phyloP scores from a whole-genome alignment of 1,140 invertebrate genomes.

The Phymastichus coffea region DNA sequence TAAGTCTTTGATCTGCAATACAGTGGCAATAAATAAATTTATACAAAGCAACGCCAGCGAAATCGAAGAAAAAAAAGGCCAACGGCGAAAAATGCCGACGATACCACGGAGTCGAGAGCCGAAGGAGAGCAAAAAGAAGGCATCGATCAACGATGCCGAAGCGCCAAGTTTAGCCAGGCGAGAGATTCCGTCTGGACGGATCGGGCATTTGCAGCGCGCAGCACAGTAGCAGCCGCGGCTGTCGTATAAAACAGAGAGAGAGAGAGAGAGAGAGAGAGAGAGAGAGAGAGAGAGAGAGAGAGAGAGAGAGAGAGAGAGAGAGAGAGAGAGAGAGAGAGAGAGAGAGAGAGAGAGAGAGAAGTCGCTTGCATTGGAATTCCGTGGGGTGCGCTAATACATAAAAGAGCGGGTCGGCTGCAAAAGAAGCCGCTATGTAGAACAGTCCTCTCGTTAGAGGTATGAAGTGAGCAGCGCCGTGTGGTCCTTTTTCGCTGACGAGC shows the following conservation, averaged over 20 bases:
- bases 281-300: too few species aligned
- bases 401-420: not conserved
- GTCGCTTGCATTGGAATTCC: conserved; percentile 11
- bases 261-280: not conserved
- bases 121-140: too few species aligned
- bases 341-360: not conserved
- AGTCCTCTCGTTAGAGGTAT: conserved; percentile 8
- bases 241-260: not conserved
- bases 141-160: conserved; percentile 15
- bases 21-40: too few species aligned
- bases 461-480: conserved; percentile 6
- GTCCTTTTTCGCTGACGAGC: too few species aligned
- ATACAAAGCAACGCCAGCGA: too few species aligned
- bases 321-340: too few species aligned
- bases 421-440: not conserved
- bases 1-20: too few species aligned
- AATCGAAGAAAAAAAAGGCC: too few species aligned
- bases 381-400: conserved; percentile 12
- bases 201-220: too few species aligned
- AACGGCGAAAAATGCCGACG: too few species aligned
- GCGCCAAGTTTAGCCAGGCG: conserved; percentile 6
- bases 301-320: too few species aligned
- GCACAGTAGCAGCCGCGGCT: not conserved
- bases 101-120: too few species aligned
- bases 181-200: not conserved